These are phyloP conservation scores for Microhierax caerulescens DNA, from an alignment of 2,797 vertebrate genomes.

Conservation along the genomic window DNA sequence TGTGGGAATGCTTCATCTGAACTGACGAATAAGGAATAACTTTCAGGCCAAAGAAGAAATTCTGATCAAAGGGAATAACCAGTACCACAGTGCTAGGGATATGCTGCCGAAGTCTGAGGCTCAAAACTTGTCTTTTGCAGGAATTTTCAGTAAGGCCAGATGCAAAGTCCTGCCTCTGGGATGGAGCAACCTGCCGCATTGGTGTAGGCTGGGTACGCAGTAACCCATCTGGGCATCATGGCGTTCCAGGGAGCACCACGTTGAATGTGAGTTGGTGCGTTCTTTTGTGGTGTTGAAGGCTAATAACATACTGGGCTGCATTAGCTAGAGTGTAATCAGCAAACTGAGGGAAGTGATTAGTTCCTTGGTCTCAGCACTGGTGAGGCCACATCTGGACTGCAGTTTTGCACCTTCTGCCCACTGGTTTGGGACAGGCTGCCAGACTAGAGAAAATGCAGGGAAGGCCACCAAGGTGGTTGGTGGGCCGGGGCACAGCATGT, in stretches of 20 bases:
- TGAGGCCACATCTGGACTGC: neutral
- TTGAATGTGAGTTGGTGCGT: fast-evolving
- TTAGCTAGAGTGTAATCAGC: neutral
- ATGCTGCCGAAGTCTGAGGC: neutral
- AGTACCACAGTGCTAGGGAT: neutral
- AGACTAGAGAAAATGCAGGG: neutral
- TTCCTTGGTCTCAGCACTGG: neutral
- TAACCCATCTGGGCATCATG: neutral
- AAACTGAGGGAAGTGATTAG: neutral
- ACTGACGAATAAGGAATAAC: neutral
- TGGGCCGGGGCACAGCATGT: neutral
- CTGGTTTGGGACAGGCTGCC: neutral
- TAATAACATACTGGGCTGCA: neutral
- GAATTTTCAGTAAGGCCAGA: neutral
- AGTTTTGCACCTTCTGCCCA: neutral
- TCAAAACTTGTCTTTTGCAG: neutral
- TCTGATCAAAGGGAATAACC: neutral
- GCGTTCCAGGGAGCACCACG: fast-evolving
- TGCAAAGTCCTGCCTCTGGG: neutral
- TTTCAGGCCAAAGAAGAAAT: neutral
- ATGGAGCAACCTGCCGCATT: neutral
- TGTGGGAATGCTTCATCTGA: neutral
- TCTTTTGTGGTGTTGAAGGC: neutral
- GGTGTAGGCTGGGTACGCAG: neutral
- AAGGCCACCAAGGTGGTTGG: neutral